Evolutionary conservation across 2,888 invertebrate species (phyloP).

Genomic region (Ypsolopha sequella): DNA sequence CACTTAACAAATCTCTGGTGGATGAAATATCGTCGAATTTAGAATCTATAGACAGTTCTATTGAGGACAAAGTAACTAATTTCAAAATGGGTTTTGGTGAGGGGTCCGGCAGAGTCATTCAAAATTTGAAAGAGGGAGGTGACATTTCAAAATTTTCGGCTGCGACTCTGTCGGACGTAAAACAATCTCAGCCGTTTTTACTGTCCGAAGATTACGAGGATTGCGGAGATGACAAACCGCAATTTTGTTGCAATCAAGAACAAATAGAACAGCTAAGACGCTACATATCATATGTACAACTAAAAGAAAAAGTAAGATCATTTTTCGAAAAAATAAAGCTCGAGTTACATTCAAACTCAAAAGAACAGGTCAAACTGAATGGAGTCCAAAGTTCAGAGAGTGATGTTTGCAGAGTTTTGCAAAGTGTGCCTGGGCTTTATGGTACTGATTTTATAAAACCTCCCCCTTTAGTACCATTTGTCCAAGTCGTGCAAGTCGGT

Average conservation of each 20-base stretch:
- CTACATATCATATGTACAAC: slow-evolving; percentile 29
- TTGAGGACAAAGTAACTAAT: slow-evolving; percentile 40
- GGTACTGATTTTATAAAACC: slow-evolving; percentile 73
- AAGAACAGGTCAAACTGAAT: slow-evolving; percentile 7
- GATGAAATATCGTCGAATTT: slow-evolving; percentile 39
- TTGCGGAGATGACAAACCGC: background rate
- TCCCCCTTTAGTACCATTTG: slow-evolving; percentile 38
- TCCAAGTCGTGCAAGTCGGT: slow-evolving; percentile 73
- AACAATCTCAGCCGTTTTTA: slow-evolving; percentile 64
- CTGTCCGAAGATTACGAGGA: slow-evolving; percentile 27
- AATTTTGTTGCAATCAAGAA: slow-evolving; percentile 12
- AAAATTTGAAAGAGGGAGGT: slow-evolving; percentile 50
- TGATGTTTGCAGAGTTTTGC: slow-evolving; percentile 25
- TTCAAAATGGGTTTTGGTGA: slow-evolving; percentile 71
- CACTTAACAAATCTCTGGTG: slow-evolving; percentile 31
- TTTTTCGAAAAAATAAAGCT: slow-evolving; percentile 40
- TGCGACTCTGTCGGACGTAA: slow-evolving; percentile 73
- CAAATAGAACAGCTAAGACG: slow-evolving; percentile 27
- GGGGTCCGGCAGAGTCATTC: slow-evolving; percentile 69
- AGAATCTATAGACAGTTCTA: slow-evolving; percentile 20
- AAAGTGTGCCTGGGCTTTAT: slow-evolving; percentile 69
- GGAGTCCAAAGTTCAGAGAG: slow-evolving; percentile 14
- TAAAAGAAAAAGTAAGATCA: slow-evolving; percentile 41
- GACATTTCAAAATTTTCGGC: slow-evolving; percentile 57
- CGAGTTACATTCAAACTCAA: slow-evolving; percentile 17